These are phyloP conservation scores for Cataglyphis rosenhaueri DNA, from an alignment of 2,888 invertebrate species.

Conservation along the genomic window DNA sequence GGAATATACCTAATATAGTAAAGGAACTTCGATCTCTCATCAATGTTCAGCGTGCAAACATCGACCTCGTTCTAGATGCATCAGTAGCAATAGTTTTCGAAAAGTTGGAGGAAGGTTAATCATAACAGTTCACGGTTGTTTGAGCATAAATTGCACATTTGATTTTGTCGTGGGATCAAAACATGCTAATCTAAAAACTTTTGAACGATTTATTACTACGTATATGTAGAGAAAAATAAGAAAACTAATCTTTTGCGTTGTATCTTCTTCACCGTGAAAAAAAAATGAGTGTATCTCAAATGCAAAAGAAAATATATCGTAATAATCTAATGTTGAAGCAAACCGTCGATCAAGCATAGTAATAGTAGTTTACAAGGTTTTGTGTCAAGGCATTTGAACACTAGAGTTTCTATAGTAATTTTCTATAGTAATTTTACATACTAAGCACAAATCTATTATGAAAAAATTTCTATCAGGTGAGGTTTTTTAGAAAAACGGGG, in stretches of 20 bases:
- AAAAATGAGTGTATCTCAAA: not conserved
- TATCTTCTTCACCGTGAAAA: too few relatives aligned
- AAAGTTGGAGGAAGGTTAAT: not conserved
- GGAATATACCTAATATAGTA: not conserved
- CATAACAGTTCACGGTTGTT: not conserved
- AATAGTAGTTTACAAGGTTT: too few relatives aligned
- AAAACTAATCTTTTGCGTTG: not conserved
- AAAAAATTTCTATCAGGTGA: too few relatives aligned
- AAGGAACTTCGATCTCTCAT: conserved; percentile 58
- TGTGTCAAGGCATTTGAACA: too few relatives aligned
- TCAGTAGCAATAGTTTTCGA: conserved; percentile 7
- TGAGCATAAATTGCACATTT: not conserved
- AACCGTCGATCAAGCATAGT: not conserved
- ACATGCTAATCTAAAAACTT: not conserved
- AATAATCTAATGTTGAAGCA: not conserved
- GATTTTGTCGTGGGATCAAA: not conserved
- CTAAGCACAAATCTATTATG: too few relatives aligned
- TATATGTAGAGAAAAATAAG: not conserved
- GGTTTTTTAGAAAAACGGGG: too few relatives aligned
- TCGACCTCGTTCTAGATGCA: conserved; percentile 53
- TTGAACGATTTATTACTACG: not conserved
- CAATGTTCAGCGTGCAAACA: conserved; percentile 59
- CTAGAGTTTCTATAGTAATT: too few relatives aligned
- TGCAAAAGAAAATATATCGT: not conserved
- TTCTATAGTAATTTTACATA: too few relatives aligned